Percentiles rank a stretch among this genome's conserved stretches.
phyloP scores from a whole-genome alignment of 1,140 invertebrate species.

The Theocolax elegans region DNA sequence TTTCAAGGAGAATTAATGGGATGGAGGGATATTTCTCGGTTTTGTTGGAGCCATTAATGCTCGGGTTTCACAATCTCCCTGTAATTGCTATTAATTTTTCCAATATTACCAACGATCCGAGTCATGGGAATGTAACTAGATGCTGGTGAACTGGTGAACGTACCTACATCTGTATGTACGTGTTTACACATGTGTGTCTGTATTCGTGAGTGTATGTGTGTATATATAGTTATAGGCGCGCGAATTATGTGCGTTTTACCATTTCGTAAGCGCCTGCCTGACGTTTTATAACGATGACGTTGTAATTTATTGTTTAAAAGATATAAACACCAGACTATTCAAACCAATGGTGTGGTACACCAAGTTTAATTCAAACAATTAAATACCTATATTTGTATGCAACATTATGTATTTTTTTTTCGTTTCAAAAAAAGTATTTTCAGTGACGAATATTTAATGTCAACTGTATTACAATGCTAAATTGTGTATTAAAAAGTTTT shows the following conservation, averaged over 20 bases:
- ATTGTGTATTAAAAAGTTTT: no score
- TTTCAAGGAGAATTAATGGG: not conserved
- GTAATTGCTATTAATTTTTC: slow-evolving; percentile 21
- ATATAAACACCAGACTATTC: not conserved
- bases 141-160: not conserved
- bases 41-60: not conserved
- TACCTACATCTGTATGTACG: no score
- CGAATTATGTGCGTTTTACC: slow-evolving; percentile 2
- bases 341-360: not conserved
- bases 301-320: slow-evolving; percentile 24
- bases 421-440: no score
- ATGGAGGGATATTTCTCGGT: not conserved
- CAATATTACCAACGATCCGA: not conserved
- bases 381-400: no score
- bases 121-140: slow-evolving; percentile 24
- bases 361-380: no score
- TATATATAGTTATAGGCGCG: not conserved
- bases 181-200: no score
- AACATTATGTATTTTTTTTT: no score
- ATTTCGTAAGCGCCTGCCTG: not conserved
- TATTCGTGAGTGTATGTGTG: no score
- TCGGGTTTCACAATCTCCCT: not conserved
- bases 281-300: slow-evolving; percentile 14
- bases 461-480: no score
- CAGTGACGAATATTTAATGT: no score